A percentile compares a stretch with the other conserved stretches of the same genome.
Conservation (phyloP, 2,888 invertebrate genomes). For the Lycia hirtaria region DNA sequence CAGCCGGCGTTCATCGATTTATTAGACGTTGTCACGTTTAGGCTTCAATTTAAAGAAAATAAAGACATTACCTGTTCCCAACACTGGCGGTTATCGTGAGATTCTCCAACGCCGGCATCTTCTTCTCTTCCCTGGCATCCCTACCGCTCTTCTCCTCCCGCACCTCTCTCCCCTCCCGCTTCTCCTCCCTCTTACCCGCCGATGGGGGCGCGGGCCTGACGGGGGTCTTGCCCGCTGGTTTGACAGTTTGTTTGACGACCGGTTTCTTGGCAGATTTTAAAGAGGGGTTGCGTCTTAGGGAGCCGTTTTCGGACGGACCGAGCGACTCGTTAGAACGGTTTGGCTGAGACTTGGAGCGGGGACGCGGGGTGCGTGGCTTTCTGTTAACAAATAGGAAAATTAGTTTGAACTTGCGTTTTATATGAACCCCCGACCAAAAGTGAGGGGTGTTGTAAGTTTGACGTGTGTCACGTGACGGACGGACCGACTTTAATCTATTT, state of each 20-base stretch:
- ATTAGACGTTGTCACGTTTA: not conserved
- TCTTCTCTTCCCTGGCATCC: constrained; percentile 45
- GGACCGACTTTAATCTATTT: no score
- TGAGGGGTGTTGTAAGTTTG: no score
- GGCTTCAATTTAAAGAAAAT: not conserved
- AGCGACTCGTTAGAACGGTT: constrained; percentile 62
- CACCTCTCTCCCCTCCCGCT: constrained; percentile 27
- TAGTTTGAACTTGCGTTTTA: no score
- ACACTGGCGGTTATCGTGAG: constrained; percentile 68
- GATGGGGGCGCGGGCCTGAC: constrained; percentile 28
- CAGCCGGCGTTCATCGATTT: no score
- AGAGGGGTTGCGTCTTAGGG: constrained; percentile 65
- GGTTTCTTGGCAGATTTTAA: constrained; percentile 58
- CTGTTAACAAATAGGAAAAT: constrained; percentile 51
- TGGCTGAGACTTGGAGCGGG: constrained; percentile 76
- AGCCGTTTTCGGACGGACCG: constrained; percentile 53
- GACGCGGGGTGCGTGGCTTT: constrained; percentile 51
- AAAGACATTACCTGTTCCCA: constrained; percentile 63
- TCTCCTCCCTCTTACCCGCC: constrained; percentile 42
- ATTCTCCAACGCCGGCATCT: constrained; percentile 70
- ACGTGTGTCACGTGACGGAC: no score
- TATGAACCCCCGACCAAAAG: no score
- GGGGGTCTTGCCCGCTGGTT: constrained; percentile 37
- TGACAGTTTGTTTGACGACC: constrained; percentile 39
- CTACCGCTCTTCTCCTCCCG: not conserved